Base-by-base conservation (phyloP, 2,888 invertebrate genomes). In the Drosophila mimica region DNA sequence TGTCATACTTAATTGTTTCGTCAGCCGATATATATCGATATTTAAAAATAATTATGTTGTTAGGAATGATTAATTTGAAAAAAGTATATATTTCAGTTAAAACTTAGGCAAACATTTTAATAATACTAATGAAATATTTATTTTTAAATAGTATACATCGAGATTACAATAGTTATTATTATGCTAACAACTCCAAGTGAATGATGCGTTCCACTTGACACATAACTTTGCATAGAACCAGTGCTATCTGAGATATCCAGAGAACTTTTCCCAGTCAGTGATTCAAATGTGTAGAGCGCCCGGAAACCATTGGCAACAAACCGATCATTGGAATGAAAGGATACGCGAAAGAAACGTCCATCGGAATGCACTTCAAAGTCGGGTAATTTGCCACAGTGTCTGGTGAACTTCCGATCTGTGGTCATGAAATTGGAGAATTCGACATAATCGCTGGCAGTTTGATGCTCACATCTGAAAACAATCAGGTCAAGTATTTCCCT, bases 381-480 rank as follows among this genome's bases (percentile, higher is more conserved):
- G 8, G 89, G 82, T 36, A 88, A 81, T 70, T 92, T 93, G 9
- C 99, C 99, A 92, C 99, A 99, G 92, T 97, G 96, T 90, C 97
- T 95, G 56, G 96, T 95, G 93, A 97, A 97, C 93, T 98, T 98
- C 90, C 97, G 95, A 94, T 99, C 99, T 82, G 96, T 95, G 75
- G 97, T 96, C 95, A 97, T 95, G 92, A 96, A 98, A 94, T 99
- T 99, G 54, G 98, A 98, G 94, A 99, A 98, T 93, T 99, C 98
- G 61, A 99, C 97, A 93, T 97, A 99, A 93, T 99, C 99, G 91
- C 98, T 99, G 51, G 98, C 97, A 3, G 98, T 97, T 54, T 96
- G 95, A 68, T 97, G 96, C 90, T 97, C 97, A 92, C 99, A 99
- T 79, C 99, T 99, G 51, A 17, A 43, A 31, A 4, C 15, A 57